Evolutionary conservation across 1,140 invertebrate species (phyloP), one percentile per base, ranked within the genome.

Genomic region (Psilanteris sp.): DNA sequence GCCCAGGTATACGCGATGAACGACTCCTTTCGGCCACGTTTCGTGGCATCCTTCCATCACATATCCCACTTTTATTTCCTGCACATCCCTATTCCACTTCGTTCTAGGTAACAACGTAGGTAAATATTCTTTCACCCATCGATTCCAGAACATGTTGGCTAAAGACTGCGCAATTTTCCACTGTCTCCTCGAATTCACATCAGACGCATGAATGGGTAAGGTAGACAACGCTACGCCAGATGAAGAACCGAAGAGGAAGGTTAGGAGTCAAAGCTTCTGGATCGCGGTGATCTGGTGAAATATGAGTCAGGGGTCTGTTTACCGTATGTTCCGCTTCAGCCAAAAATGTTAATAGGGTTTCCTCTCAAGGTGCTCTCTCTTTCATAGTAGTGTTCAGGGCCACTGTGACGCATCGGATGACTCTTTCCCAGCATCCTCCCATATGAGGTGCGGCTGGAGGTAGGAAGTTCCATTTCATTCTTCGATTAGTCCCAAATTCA

Each of bases 181-280:
- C 11, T 44, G 41, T 14, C 8, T 39, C n/a, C n/a, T n/a, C n/a
- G n/a, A n/a, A n/a, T n/a, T n/a, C n/a, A n/a, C n/a, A n/a, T n/a
- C n/a, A n/a, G n/a, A n/a, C n/a, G n/a, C n/a, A n/a, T n/a, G n/a
- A n/a, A n/a, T n/a, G n/a, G n/a, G n/a, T n/a, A n/a, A n/a, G n/a
- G n/a, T n/a, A n/a, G n/a, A n/a, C n/a, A n/a, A n/a, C n/a, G n/a
- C n/a, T n/a, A n/a, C n/a, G n/a, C n/a, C n/a, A n/a, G n/a, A n/a
- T n/a, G n/a, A n/a, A n/a, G n/a, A n/a, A n/a, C n/a, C n/a, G n/a
- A n/a, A n/a, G n/a, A n/a, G n/a, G n/a, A n/a, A n/a, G 43, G 31
- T 46, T 46, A 5, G 43, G 43, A 6, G 43, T 46, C 1, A 46
- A 14, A 0, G 43, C 43, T 9, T 43, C 39, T 3, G 2, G 9